Base-by-base conservation (phyloP, 2,113 vertebrate genomes). In the Ceyx melanurus region DNA sequence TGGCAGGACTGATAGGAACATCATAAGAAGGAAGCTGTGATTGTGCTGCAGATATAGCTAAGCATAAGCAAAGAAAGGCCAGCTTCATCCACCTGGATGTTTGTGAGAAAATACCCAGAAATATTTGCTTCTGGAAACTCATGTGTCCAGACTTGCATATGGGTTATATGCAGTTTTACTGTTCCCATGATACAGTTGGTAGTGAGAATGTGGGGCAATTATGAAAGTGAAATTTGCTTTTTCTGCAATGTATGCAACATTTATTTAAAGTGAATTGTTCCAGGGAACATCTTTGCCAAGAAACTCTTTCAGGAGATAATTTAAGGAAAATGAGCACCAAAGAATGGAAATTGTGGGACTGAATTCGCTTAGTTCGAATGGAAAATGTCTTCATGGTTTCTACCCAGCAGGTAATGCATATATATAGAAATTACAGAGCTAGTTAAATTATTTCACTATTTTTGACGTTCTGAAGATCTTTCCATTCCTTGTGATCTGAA, bases 271-370 rank as follows among this genome's bases (percentile, higher is more conserved):
- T 86, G 88, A 93, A 94, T 95, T 95, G 73, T 95, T 96, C 73
- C 90, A 95, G 86, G 46, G 90, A 95, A 51, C 26, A 18, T 72
- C 77, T 93, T 93, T 88, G 94, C 94, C 96, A 96, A 94, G 86
- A 94, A 91, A 92, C 76, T 81, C 68, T 93, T 95, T 95, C 90
- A 95, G 88, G 82, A 96, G 93, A 96, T 86, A 94, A 94, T 96
- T 96, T 95, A 94, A 93, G 80, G 92, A 94, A 95, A 96, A 94
- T 33, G 80, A 95, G 65, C 82, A 88, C 86, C 76, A 81, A 96
- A 95, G 96, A 94, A 93, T 95, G 94, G 96, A 96, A 96, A 95
- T 96, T 96, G 92, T 35, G 88, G 88, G 93, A 93, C 81, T 94
- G 93, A 96, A 83, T 96, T 95, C 2, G 0, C 70, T 94, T 88